Evolutionary conservation across 2,797 vertebrate genomes (phyloP), one percentile per base, ranked within the genome.

Genomic region (Acanthurus lineatus): DNA sequence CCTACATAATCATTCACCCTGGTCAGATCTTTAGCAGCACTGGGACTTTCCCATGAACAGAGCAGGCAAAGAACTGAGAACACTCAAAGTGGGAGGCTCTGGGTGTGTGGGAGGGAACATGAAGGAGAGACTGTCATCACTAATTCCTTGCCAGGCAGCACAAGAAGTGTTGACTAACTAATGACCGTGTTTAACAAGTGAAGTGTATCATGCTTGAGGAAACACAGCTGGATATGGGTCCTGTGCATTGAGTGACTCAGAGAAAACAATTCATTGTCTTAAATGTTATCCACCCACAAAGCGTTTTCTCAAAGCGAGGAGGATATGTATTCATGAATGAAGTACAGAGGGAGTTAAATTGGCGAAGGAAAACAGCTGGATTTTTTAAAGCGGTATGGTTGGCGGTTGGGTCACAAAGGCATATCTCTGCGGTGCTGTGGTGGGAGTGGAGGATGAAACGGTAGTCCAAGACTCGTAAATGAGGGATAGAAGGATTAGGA

Each of bases 311-410:
- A 53, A 91, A 92, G 94, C 90, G 87, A 90, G 90, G 81, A 80
- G 80, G 85, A 87, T 75, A 44, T 59, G 54, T 73, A 51, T 79
- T 86, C 75, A 77, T 89, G 88, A 86, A 90, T 85, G 94, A 53
- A 92, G 81, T 5, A 80, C 85, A 80, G 73, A 78, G 83, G 85
- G 93, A 95, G 88, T 94, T 95, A 94, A 88, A 87, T 49, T 69
- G 73, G 94, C 89, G 92, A 95, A 95, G 93, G 95, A 95, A 96
- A 97, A 97, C 96, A 98, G 96, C 96, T 97, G 96, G 96, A 95
- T 32, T 95, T 89, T 76, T 87, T 67, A 83, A 89, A 91, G 82
- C 72, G 70, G 81, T 81, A 85, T 58, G 86, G 84, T 90, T 90
- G 86, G 89, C 65, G 84, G 86, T 84, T 73, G 75, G 88, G 94